Evolutionary conservation across 2,888 invertebrate genomes (phyloP), one percentile per base, ranked within the genome.

Genomic region (Drosophila phalerata): DNA sequence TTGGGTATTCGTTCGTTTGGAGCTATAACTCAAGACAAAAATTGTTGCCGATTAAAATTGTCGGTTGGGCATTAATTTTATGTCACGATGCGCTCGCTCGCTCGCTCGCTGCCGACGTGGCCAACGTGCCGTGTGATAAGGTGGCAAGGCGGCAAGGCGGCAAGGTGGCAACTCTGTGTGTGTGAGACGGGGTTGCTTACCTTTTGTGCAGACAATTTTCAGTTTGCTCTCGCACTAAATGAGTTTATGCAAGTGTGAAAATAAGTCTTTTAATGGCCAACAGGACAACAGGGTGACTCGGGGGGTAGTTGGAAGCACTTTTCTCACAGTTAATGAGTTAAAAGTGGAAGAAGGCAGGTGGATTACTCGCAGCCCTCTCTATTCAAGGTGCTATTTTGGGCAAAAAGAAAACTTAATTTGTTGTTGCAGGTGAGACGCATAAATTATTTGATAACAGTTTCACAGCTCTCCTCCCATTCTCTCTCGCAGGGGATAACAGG

Each of bases 51-150:
- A 89, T 89, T 89, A 89, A 89, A 89, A 90, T 89, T 89, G 89
- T 90, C 90, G 89, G 90, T 89, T 86, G 90, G 86, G 89, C 89
- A 89, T 89, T 89, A 89, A 89, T 89, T 89, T 90, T 87, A 81
- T 89, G 90, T 90, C 89, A 88, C 89, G 83, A 86, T 86, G 85
- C 87, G 87, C 85, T 78, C 58, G 61, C 68, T 37, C 37, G 40
- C 30, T 78, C 56, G 61, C 69, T 37, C 37, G 40, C 30, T 17
- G 43, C 49, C 43, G 55, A 38, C 58, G 69, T 28, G 15, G 53
- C 52, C 53, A 40, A 37, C 53, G 38, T 40, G 49, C 34, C 34
- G 48, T 48, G 48, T 48, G 48, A 48, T 48, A 48, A 48, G 48
- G 48, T 48, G 48, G 48, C 48, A 48, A 48, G 48, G 22, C 1